Evolutionary conservation across 2,888 invertebrate genomes (phyloP), one percentile per base, ranked within the genome.

Genomic region (Cartodere bifasciata): DNA sequence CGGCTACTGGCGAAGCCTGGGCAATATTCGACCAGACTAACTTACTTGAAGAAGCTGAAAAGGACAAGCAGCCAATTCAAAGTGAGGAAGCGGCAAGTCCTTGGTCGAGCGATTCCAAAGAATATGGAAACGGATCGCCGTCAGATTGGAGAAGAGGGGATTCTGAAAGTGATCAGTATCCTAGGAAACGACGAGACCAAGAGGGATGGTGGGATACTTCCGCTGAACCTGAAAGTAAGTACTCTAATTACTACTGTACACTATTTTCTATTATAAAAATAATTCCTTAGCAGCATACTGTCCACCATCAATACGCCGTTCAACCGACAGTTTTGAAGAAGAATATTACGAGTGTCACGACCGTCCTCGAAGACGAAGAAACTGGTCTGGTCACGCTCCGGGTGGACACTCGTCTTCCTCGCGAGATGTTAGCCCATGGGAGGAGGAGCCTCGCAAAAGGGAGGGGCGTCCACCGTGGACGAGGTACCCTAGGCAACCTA

Each of bases 391-490:
- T 23, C 53, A 37, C 50, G 60, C 6, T 41, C 36, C 50, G n/a
- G 52, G 54, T 23, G 50, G 55, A 11, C 63, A 59, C 44, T 76
- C 79, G 0, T 79, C 79, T 1, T 78, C 78, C 4, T 79, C 80
- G 0, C 65, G 83, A 1, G 84, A 85, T 52, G 72, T 76, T 13
- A 80, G 84, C 26, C 80, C 82, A 2, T 84, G 84, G 84, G 82
- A 84, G 37, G 84, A 84, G 42, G 63, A 69, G 39, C 66, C 69
- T 4, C 50, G 65, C 5, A 27, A 63, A 62, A 29, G 58, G 61
- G 31, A 71, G 69, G 63, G 63, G 20, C 52, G 64, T 28, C 62
- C 62, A 29, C 58, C 56, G 40, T 63, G 37, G 52, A 63, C 38
- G 57, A 64, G 42, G 45, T 58, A 44, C 52, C 50, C 44, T 42